A percentile compares a stretch with the other conserved stretches of the same genome.
These are phyloP conservation scores for Gymnopithys bicolor DNA, from an alignment of 2,797 vertebrate species.

Conservation along the genomic window DNA sequence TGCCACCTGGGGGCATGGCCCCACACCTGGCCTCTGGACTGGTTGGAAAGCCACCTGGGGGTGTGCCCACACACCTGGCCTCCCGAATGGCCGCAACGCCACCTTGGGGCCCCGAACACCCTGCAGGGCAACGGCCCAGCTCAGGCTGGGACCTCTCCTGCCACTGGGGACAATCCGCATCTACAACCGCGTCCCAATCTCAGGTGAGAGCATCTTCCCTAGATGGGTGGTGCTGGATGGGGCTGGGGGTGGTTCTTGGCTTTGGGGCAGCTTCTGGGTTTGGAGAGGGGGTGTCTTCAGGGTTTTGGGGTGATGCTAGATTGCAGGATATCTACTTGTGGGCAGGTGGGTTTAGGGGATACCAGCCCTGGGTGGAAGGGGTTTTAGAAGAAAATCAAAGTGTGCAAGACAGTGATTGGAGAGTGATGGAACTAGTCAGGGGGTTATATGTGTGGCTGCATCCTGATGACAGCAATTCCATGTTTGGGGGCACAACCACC, in stretches of 20 bases:
- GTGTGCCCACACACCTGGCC: too few relatives aligned
- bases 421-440: rapidly evolving
- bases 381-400: rapidly evolving
- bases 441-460: not conserved
- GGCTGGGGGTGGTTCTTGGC: not conserved
- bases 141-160: not conserved
- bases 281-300: too few relatives aligned
- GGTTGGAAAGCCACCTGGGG: too few relatives aligned
- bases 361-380: rapidly evolving
- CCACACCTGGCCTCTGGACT: too few relatives aligned
- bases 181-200: constrained; percentile 74
- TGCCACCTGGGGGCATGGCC: too few relatives aligned
- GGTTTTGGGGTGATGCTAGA: not conserved
- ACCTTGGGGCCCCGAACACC: too few relatives aligned
- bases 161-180: constrained; percentile 62
- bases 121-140: too few relatives aligned
- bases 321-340: rapidly evolving
- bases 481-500: not conserved
- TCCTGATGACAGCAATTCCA: rapidly evolving
- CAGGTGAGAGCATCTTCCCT: constrained; percentile 53
- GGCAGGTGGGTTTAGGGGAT: too few relatives aligned
- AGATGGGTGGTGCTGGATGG: not conserved
- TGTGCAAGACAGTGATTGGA: not conserved
- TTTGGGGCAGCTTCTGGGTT: not conserved
- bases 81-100: too few relatives aligned